Conservation (phyloP, 2,888 invertebrate species). For the Noctua pronuba region DNA sequence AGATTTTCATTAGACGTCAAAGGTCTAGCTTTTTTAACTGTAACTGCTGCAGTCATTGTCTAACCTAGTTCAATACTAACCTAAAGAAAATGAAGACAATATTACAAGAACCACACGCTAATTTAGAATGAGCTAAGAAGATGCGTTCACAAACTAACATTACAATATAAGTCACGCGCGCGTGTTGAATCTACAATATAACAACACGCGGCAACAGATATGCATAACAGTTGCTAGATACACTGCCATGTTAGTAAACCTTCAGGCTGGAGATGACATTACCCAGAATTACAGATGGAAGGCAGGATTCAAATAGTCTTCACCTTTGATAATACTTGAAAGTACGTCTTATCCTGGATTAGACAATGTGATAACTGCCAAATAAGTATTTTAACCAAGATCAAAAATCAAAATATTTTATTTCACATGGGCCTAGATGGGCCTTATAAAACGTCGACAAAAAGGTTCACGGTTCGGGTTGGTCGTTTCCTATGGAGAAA, state of each 20-base stretch:
- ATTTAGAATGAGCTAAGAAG: background rate
- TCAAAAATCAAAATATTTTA: too few species aligned
- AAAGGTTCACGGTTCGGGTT: too few species aligned
- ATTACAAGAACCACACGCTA: background rate
- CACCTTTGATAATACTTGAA: background rate
- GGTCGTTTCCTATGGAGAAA: too few species aligned
- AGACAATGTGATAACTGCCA: background rate
- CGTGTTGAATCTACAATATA: slow-evolving; percentile 60
- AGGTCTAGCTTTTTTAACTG: background rate
- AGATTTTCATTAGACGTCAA: background rate
- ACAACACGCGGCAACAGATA: slow-evolving; percentile 62
- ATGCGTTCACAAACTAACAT: slow-evolving; percentile 9
- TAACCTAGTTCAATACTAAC: background rate
- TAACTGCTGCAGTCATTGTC: background rate
- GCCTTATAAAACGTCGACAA: too few species aligned
- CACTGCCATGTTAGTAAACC: slow-evolving; percentile 10
- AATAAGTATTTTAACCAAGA: background rate
- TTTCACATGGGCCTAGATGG: too few species aligned
- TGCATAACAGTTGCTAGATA: slow-evolving; percentile 54
- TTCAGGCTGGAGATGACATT: too few species aligned
- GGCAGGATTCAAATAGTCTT: background rate
- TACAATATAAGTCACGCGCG: slow-evolving; percentile 45
- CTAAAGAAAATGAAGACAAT: background rate
- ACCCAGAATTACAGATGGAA: background rate
- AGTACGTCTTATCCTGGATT: background rate